Conservation (phyloP, 2,888 invertebrate species). For the Parapristionchus giblindavisi region DNA sequence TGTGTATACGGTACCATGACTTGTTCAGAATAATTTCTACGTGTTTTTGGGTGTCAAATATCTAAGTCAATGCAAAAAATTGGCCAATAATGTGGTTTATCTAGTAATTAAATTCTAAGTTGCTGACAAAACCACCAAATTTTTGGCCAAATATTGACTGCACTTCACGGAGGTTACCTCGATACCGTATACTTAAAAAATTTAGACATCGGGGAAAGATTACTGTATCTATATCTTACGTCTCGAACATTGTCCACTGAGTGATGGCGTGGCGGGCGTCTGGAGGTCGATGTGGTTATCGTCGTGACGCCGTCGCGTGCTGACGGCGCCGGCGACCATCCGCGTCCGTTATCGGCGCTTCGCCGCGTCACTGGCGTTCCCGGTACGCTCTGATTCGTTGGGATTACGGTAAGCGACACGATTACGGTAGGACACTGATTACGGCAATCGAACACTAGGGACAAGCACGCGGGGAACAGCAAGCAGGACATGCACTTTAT, state of each 20-base stretch:
- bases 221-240: slow-evolving; percentile 4
- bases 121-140: no score
- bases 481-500: slow-evolving; percentile 18
- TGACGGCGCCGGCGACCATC: slow-evolving; percentile 24
- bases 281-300: neutral
- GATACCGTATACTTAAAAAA: no score
- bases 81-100: no score
- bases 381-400: slow-evolving; percentile 23
- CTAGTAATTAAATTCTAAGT: no score
- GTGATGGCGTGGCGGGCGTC: slow-evolving; percentile 26
- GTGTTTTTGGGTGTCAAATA: no score
- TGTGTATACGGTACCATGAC: no score
- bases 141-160: no score
- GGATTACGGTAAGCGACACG: neutral
- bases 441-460: neutral
- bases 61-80: no score
- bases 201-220: neutral
- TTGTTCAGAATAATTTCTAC: no score
- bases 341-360: neutral
- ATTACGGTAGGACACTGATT: slow-evolving; percentile 11
- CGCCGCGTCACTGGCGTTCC: slow-evolving; percentile 20
- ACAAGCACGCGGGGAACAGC: neutral
- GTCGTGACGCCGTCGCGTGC: neutral
- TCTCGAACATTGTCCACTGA: slow-evolving; percentile 35
- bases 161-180: no score